phyloP scores from a whole-genome alignment of 2,797 vertebrate genomes.

The Pangasius djambal region DNA sequence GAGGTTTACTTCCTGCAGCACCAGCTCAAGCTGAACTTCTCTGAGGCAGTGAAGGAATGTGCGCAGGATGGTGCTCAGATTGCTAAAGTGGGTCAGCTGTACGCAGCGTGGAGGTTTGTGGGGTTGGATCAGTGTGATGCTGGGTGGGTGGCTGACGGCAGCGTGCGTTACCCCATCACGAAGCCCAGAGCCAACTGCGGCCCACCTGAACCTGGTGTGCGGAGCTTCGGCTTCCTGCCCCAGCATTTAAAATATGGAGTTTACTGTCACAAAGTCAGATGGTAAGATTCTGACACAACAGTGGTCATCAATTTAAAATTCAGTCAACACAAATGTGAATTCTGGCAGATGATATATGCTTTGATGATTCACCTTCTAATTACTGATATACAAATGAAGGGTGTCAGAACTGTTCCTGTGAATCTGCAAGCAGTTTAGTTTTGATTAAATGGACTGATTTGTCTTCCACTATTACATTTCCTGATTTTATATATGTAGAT shows the following conservation, averaged over 20 bases:
- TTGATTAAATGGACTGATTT: conserved; percentile 8
- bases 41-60: conserved; percentile 82
- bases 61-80: conserved; percentile 72
- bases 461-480: neutral
- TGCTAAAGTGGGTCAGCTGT: conserved; percentile 89
- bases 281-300: conserved; percentile 49
- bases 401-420: conserved; percentile 22
- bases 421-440: conserved; percentile 19
- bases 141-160: conserved; percentile 90
- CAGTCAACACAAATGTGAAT: conserved; percentile 16
- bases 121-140: conserved; percentile 85
- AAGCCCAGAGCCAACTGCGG: conserved; percentile 82
- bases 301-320: neutral
- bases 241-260: conserved; percentile 78
- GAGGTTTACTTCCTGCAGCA: conserved; percentile 83
- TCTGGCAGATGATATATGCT: conserved; percentile 20
- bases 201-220: conserved; percentile 80
- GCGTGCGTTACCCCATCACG: conserved; percentile 85
- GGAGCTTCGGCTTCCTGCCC: conserved; percentile 85
- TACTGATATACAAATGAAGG: neutral
- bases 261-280: conserved; percentile 81
- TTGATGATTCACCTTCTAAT: conserved; percentile 22
- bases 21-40: conserved; percentile 75
- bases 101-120: conserved; percentile 85
- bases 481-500: neutral